Evolutionary conservation across 2,797 vertebrate genomes (phyloP).

Genomic region (Hydrocynus forskahlii): DNA sequence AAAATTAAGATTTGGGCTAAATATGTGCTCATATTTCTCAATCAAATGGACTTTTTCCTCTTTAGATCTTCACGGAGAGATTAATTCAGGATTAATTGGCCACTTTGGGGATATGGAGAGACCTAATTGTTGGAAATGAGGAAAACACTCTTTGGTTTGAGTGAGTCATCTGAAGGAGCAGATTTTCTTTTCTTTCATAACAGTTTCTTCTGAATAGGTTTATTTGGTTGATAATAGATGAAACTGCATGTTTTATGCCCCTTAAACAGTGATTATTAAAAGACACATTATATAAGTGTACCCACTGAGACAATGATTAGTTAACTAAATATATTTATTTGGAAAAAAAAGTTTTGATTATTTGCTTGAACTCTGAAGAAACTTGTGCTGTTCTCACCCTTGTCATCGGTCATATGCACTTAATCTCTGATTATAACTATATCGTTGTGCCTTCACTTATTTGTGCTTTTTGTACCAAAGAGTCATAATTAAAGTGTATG

Average conservation of each 20-base stretch:
- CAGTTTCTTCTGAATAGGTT: not conserved
- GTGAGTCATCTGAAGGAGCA: slow-evolving; percentile 3
- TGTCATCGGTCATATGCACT: no score
- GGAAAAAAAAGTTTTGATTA: not conserved
- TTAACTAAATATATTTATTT: not conserved
- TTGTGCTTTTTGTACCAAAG: no score
- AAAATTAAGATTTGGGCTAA: slow-evolving; percentile 24
- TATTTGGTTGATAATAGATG: not conserved
- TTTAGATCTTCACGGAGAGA: slow-evolving; percentile 23
- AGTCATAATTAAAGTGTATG: no score
- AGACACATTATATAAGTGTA: not conserved
- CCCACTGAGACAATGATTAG: not conserved
- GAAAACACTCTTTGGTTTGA: slow-evolving; percentile 34
- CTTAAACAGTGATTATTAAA: not conserved
- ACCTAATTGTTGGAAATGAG: slow-evolving; percentile 43
- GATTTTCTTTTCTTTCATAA: not conserved
- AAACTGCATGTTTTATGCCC: not conserved
- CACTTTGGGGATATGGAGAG: slow-evolving; percentile 38
- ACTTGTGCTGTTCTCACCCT: not conserved
- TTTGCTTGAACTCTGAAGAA: not conserved
- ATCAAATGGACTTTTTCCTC: slow-evolving; percentile 9
- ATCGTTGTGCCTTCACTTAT: no score
- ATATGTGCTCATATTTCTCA: slow-evolving; percentile 3
- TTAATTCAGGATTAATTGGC: slow-evolving; percentile 44
- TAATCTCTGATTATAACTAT: no score